Evolutionary conservation across 1,140 invertebrate species (phyloP), one percentile per base, ranked within the genome.

Genomic region (Xylocopa sonorina): DNA sequence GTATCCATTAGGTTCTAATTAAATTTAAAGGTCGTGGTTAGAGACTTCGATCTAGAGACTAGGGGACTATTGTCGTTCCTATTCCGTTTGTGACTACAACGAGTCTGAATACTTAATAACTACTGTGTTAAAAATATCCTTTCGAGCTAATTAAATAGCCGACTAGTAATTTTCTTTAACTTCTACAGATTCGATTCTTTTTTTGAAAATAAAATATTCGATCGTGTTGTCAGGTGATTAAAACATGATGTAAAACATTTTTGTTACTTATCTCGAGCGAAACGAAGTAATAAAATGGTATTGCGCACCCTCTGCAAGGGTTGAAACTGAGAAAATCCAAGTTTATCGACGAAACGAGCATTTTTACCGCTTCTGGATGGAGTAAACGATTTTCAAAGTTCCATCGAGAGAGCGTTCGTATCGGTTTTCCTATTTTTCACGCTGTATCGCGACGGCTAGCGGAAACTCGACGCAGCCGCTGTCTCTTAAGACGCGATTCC

Each of bases 1-100:
- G 74, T 78, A 85, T 81, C n/a, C 82, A 50, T 51, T n/a, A 32
- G 64, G 73, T 81, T 53, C 69, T 85, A 60, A 46, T 84, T 84
- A 84, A n/a, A 85, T 85, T 85, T 79, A 85, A 46, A 53, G 75
- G 58, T 58, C 27, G 43, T 51, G 27, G 72, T 58, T 68, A 53
- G 73, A 81, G 68, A 46, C 57, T 84, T 84, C 83, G 83, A 85
- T 85, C 78, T 34, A 55, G 55, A 76, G 14, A 24, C 53, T 72
- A 43, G 53, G 55, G 27, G 63, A 66, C 29, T 24, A n/a, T 29
- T 43, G 43, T 60, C 43, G 75, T 71, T 71, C 55, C n/a, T n/a
- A 32, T 58, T 41, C 43, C 41, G 60, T 41, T 58, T 48, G 62
- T 80, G 21, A 57, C 50, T 57, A 16, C 27, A 57, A 64, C 50